Percentiles rank a stretch among this genome's conserved stretches.
Conservation (phyloP, 1,140 invertebrate species). For the Trachelipus rathkii region DNA sequence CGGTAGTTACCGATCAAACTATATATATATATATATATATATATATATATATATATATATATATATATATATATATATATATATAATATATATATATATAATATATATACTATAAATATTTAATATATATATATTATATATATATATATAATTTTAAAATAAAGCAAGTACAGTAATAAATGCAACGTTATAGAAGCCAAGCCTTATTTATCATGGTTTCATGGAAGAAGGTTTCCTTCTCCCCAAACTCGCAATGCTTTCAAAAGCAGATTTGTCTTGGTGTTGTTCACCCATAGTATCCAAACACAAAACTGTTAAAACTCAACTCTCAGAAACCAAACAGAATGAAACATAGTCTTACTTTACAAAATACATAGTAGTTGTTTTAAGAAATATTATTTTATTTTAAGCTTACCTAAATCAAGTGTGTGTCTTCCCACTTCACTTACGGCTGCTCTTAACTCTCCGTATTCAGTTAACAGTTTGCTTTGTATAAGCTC, state of each 20-base stretch:
- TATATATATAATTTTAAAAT: neutral
- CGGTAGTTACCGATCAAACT: too few species aligned
- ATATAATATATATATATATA: neutral
- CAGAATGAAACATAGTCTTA: too few species aligned
- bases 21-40: neutral
- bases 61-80: slow-evolving; percentile 13
- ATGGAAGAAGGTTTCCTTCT: too few species aligned
- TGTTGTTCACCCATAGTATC: too few species aligned
- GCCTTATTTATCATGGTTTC: too few species aligned
- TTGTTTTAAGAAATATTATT: neutral
- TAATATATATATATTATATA: neutral
- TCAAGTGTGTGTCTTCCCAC: slow-evolving; percentile 32
- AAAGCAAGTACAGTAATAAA: too few species aligned
- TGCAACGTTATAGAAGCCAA: too few species aligned
- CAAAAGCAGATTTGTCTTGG: too few species aligned
- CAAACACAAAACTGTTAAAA: too few species aligned
- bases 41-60: slow-evolving; percentile 13
- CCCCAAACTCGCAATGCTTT: too few species aligned
- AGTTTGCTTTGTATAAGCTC: slow-evolving; percentile 43
- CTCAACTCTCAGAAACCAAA: too few species aligned
- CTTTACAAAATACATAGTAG: too few species aligned
- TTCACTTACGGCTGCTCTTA: slow-evolving; percentile 34
- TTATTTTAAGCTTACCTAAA: slow-evolving; percentile 14
- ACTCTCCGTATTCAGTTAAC: slow-evolving; percentile 40
- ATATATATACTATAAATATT: neutral